Evolutionary conservation across 2,113 vertebrate genomes (phyloP).

Genomic region (Oreochromis tanganicae): DNA sequence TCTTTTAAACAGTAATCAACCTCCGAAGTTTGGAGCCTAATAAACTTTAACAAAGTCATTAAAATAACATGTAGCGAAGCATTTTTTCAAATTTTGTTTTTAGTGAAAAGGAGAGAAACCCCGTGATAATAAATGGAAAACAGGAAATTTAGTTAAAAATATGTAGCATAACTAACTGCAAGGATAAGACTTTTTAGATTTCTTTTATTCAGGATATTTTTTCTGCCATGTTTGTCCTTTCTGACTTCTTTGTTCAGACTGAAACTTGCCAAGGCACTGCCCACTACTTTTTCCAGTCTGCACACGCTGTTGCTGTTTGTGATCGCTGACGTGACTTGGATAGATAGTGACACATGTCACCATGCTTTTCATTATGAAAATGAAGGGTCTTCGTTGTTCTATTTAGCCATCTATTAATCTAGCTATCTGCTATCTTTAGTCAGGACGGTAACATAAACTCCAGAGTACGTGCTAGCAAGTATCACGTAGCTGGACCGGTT

Average conservation of each 20-base stretch:
- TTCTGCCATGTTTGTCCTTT: background rate
- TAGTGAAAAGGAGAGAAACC: background rate
- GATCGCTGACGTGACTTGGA: background rate
- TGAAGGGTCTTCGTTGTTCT: slow-evolving; percentile 21
- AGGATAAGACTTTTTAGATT: background rate
- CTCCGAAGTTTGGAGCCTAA: background rate
- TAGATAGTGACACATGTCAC: slow-evolving; percentile 21
- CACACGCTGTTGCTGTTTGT: background rate
- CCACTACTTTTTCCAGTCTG: background rate
- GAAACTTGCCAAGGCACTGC: background rate
- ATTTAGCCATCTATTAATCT: slow-evolving; percentile 36
- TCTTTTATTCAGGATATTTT: background rate
- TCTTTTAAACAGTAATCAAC: background rate
- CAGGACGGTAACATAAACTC: slow-evolving; percentile 10
- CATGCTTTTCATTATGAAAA: slow-evolving; percentile 8
- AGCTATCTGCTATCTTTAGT: slow-evolving; percentile 35
- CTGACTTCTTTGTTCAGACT: background rate
- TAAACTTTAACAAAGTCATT: background rate
- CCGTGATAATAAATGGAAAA: background rate
- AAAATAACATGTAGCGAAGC: background rate
- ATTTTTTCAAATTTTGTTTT: fast-evolving
- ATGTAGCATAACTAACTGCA: background rate
- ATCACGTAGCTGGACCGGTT: slow-evolving; percentile 1
- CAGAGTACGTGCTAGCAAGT: background rate
- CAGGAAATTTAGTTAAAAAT: background rate